These are phyloP conservation scores for Heloderma charlesbogerti DNA, from an alignment of 2,113 vertebrate genomes.

Conservation along the genomic window DNA sequence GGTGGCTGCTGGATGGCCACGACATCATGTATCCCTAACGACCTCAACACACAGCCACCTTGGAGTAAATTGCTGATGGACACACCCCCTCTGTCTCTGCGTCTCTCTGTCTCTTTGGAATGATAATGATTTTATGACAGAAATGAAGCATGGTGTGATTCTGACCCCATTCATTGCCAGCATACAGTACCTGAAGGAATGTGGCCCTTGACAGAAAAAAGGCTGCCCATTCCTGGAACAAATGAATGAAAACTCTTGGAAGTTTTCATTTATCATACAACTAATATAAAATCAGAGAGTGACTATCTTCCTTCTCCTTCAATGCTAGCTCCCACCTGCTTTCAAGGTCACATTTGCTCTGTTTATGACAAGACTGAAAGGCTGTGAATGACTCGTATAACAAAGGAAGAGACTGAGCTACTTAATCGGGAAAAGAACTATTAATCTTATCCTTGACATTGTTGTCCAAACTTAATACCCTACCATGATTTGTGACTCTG, in stretches of 20 bases:
- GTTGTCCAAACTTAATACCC: not conserved
- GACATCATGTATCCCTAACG: too few relatives aligned
- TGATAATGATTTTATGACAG: not conserved
- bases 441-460: slow-evolving; percentile 22
- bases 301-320: not conserved
- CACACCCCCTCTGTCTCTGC: too few relatives aligned
- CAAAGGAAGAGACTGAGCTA: not conserved
- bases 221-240: not conserved
- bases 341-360: slow-evolving; percentile 10
- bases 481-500: slow-evolving; percentile 14
- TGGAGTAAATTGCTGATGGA: too few relatives aligned
- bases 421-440: slow-evolving; percentile 1
- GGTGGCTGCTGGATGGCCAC: too few relatives aligned
- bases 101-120: not conserved
- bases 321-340: not conserved
- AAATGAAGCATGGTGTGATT: not conserved
- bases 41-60: too few relatives aligned
- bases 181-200: not conserved
- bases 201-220: not conserved
- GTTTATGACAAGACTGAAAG: not conserved
- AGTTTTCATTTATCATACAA: not conserved
- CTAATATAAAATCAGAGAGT: not conserved
- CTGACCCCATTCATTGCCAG: not conserved
- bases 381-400: not conserved
- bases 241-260: not conserved